Base-by-base conservation (phyloP, 2,888 invertebrate species). In the Torymus aiolomorphi region DNA sequence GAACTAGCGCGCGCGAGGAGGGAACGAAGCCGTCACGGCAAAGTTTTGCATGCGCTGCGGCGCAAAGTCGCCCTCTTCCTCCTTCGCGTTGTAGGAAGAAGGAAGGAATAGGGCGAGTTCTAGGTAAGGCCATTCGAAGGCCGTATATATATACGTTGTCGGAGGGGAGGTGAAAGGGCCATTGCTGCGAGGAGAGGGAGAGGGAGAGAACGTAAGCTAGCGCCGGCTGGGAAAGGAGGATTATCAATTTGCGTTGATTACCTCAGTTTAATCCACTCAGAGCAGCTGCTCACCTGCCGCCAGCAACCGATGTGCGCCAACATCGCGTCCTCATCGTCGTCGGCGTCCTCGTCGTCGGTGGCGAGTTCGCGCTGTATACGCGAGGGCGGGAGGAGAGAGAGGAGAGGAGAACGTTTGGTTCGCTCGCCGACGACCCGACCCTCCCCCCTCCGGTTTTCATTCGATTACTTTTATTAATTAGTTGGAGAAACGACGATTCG, bases 181-280 rank as follows among this genome's bases (percentile, higher is more conserved):
- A 74, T 52, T 54, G 76, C 65, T 51, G 61, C 52, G 70, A 18
- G 42, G 79, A 31, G 31, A 4, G 31, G 0, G 31, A 31, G 31
- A 31, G 31, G 5, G 31, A 31, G 31, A 31, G 31, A 31, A 5
- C 57, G 57, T 13, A 11, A 49, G 59, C 31, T 31, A 31, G 2
- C 31, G 5, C 31, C 65, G n/a, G 51, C 49, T 51, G 57, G 80
- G 83, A 86, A 87, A 88, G 87, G 86, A 86, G 87, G 86, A 88
- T 88, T 87, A 87, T 88, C 88, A 88, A 88, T 88, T 87, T 87
- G 87, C 87, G 86, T 87, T 88, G 87, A 88, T 88, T 87, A 87
- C 87, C 86, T 86, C 85, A 84, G 86, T 88, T 88, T 88, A 88
- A 88, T 88, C 87, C 88, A 88, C 88, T 88, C 86, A 87, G 85